Base-by-base conservation (phyloP, 35 echinoderm and acorn worm genomes). In the Heliocidaris erythrogramma region DNA sequence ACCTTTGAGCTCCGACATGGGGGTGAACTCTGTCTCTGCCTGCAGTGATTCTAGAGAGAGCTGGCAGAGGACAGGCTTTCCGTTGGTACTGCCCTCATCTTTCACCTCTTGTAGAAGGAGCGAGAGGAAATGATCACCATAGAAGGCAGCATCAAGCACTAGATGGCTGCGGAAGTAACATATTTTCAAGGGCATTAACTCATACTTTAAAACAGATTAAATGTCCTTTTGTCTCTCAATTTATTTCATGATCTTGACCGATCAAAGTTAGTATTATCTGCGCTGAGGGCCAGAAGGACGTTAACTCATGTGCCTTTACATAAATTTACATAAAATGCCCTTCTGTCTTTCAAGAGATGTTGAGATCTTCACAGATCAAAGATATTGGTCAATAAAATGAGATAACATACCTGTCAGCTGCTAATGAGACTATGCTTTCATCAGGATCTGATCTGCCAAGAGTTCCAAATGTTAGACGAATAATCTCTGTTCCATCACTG, bases 31-130 rank as follows among this genome's bases (percentile, higher is more conserved):
- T 7, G 88, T 52, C 32, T 93, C 24, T 85, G 61, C 69, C 2
- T 95, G 56, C 5, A 97, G 71, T 13, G 92, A 52, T 24, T 49
- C 91, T 30, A 99, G 53, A 24, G 95, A 95, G 13, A 99, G 90
- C 88, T 99, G 98, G 85, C 97, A 97, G 11, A 99, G 94, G 6
- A 99, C 95, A 49, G 98, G 96, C 21, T 96, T 94, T 47, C 93
- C 85, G 17, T 97, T 96, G 47, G 60, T 78, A 88, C 85, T 95
- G 18, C 86, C 94, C 16, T 96, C 91, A 21, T 61, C 95, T 18
- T 93, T 92, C 2, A 87, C 49, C 85, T 99, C 98, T 88, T 99
- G 98, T 16, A 99, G 97, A 16, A 99, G 94, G 9, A 99, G 32
- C 0, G 98, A 97, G 85, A 99, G 52, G 18, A 96, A 97, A 27